Evolutionary conservation across 2,888 invertebrate species (phyloP), one percentile per base, ranked within the genome.

Genomic region (Scelioninae gen. 2): DNA sequence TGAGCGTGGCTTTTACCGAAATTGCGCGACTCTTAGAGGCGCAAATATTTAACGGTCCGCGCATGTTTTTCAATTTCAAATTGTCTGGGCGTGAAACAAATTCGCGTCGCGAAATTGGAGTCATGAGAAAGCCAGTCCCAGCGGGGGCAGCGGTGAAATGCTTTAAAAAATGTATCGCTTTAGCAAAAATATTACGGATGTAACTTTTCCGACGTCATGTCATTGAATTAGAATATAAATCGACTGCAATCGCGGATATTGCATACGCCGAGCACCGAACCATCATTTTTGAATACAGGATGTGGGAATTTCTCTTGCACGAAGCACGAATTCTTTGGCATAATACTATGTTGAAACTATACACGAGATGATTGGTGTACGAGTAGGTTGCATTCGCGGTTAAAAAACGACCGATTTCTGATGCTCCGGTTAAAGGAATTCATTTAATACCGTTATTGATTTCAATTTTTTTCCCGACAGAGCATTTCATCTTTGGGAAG

Each of bases 51-150:
- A 46, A 60, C 13, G 13, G 11, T 11, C 13, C 33, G 11, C 11
- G 52, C 25, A 57, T 48, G 58, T 58, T 58, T 57, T 57, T 63
- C 70, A 37, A 70, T 70, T 61, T 63, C 64, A 64, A 19, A 48
- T 70, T 55, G 70, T 33, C 57, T 61, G 39, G 25, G 52, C 55
- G 43, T 18, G 53, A 33, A 55, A 43, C 15, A 70, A 46, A 43
- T 70, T 48, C 31, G 13, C 31, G 33, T 64, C 45, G 41, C 13
- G 41, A 15, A 41, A 41, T 19, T 10, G n/a, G 41, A 39, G 16
- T 39, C 19, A 19, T 19, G 19, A 41, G 9, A n/a, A n/a, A n/a
- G n/a, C n/a, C n/a, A n/a, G n/a, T n/a, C n/a, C n/a, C n/a, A 11
- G 18, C 13, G 41, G 6, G 1, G 41, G 6, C 19, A 35, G 1